Evolutionary conservation across 2,888 invertebrate species (phyloP).

Genomic region (Eulithis prunata): DNA sequence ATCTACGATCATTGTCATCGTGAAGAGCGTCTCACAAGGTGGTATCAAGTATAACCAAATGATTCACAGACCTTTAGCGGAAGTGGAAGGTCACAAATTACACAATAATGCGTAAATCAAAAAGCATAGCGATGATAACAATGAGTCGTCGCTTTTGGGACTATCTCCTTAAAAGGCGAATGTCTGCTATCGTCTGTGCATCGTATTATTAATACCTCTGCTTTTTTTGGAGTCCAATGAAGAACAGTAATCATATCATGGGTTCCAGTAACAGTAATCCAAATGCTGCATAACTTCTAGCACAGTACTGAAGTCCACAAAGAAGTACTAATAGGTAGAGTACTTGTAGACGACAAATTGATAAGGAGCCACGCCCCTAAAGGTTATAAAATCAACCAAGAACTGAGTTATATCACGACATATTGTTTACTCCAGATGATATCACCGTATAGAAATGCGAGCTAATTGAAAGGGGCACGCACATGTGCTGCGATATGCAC

Average conservation of each 20-base stretch:
- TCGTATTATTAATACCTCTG: too few relatives aligned
- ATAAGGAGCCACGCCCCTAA: conserved; percentile 12
- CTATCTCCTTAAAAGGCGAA: neutral
- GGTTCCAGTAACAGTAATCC: too few relatives aligned
- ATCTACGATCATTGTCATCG: too few relatives aligned
- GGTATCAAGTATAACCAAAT: conserved; percentile 3
- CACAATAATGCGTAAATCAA: conserved; percentile 3
- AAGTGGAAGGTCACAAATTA: conserved; percentile 3
- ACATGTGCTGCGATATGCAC: conserved; percentile 31
- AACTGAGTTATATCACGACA: conserved; percentile 11
- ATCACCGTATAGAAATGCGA: conserved; percentile 35
- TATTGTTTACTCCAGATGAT: conserved; percentile 29
- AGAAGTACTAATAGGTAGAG: too few relatives aligned
- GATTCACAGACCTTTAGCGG: conserved; percentile 5
- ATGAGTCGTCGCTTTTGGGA: conserved; percentile 5
- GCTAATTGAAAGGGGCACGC: conserved; percentile 36
- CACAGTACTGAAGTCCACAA: too few relatives aligned
- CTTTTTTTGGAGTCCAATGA: too few relatives aligned
- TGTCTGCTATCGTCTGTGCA: neutral
- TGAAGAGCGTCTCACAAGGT: too few relatives aligned
- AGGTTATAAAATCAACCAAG: conserved; percentile 19
- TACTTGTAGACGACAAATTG: neutral
- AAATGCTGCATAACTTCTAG: too few relatives aligned
- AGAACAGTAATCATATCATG: too few relatives aligned
- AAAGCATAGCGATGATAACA: conserved; percentile 1